Evolutionary conservation across 2,113 vertebrate species (phyloP).

Genomic region (Alosa alosa): DNA sequence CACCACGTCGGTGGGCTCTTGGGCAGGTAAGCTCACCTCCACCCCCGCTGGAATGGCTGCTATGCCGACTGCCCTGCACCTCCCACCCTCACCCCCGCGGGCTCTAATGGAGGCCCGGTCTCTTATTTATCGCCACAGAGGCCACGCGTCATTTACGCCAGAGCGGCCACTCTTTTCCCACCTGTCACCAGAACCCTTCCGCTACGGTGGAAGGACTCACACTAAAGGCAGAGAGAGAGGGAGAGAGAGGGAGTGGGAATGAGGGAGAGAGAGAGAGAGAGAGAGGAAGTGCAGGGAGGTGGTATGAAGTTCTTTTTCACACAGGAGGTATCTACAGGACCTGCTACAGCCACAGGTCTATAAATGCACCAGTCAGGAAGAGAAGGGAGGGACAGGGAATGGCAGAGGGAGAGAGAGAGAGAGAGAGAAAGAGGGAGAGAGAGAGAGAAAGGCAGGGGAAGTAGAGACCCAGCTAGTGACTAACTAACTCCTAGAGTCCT

Average conservation of each 20-base stretch:
- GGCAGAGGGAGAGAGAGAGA: not conserved
- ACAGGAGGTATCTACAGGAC: not conserved
- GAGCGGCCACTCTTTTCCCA: constrained; percentile 65
- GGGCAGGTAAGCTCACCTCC: constrained; percentile 51
- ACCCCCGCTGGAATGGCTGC: constrained; percentile 59
- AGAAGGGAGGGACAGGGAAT: not conserved
- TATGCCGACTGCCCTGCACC: constrained; percentile 48
- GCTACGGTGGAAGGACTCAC: constrained; percentile 44
- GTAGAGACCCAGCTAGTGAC: not conserved
- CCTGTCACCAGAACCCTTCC: constrained; percentile 67
- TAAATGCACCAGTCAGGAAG: not conserved
- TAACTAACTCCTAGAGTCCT: not conserved
- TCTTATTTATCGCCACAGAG: constrained; percentile 57
- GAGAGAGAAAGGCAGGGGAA: not conserved
- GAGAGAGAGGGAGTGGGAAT: not conserved
- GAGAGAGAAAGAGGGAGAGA: not conserved
- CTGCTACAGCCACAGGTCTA: not conserved
- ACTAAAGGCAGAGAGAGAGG: constrained; percentile 8
- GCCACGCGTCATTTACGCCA: constrained; percentile 69
- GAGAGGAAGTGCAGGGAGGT: not conserved
- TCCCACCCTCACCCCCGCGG: not conserved
- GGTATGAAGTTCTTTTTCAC: not conserved
- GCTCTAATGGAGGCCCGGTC: constrained; percentile 59
- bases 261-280: not conserved
- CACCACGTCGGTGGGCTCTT: constrained; percentile 38